Conservation (phyloP, 2,888 invertebrate genomes). For the Rotaria magnacalcarata region DNA sequence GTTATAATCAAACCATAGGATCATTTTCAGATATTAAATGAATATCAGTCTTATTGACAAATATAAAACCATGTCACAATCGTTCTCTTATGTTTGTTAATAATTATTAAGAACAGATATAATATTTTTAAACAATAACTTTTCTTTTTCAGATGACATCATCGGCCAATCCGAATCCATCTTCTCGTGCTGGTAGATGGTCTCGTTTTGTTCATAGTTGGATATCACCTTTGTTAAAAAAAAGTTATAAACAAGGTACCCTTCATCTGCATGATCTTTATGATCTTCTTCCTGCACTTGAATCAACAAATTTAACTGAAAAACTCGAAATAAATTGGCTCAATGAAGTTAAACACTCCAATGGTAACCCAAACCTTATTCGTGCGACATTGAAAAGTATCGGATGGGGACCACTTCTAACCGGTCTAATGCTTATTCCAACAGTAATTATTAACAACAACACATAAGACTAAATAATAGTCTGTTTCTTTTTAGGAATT, state of each 20-base stretch:
- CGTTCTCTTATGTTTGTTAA: no score
- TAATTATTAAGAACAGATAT: no score
- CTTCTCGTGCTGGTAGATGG: background rate
- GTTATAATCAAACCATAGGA: no score
- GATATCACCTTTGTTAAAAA: background rate
- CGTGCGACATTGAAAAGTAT: background rate
- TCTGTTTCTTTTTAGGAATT: background rate
- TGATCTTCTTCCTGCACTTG: background rate
- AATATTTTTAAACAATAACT: no score
- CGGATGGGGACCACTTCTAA: background rate
- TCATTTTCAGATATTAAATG: no score
- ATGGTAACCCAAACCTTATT: background rate
- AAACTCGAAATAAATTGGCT: background rate
- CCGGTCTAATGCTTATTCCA: background rate
- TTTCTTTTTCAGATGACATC: background rate
- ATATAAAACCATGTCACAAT: no score
- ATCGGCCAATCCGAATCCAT: background rate
- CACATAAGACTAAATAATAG: background rate
- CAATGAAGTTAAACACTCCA: background rate
- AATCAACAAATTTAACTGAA: constrained; percentile 3
- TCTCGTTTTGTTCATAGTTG: background rate
- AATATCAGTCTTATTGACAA: no score
- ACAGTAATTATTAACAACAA: background rate
- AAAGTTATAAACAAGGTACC: background rate
- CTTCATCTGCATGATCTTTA: background rate